Evolutionary conservation across 1,140 invertebrate genomes (phyloP).

Genomic region (Meteorus sp.): DNA sequence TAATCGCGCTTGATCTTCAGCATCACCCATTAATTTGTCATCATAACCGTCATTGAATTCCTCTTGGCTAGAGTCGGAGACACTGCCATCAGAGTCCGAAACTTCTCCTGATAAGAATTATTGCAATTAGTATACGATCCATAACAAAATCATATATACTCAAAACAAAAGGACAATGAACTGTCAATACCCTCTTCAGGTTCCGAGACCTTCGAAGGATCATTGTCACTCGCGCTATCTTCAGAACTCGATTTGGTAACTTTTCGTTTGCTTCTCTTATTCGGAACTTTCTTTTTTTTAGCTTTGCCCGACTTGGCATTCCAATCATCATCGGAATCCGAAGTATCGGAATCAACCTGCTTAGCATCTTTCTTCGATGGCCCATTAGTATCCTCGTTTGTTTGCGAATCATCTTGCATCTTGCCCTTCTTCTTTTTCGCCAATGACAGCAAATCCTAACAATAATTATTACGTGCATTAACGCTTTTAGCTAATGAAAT

Average conservation of each 20-base stretch:
- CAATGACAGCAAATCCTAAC: constrained; percentile 83
- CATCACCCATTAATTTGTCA: constrained; percentile 96
- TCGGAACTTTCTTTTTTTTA: constrained; percentile 65
- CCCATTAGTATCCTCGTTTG: constrained; percentile 63
- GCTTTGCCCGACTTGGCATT: constrained; percentile 62
- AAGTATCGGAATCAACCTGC: constrained; percentile 66
- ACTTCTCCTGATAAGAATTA: constrained; percentile 64
- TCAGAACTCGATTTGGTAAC: constrained; percentile 63
- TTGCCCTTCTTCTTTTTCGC: constrained; percentile 83
- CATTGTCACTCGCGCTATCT: constrained; percentile 60
- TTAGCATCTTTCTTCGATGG: constrained; percentile 50
- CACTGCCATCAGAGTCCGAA: constrained; percentile 63
- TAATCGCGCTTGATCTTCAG: constrained; percentile 86
- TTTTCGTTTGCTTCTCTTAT: constrained; percentile 48
- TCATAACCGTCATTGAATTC: constrained; percentile 87
- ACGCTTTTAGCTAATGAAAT: too few species aligned
- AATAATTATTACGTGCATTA: too few species aligned
- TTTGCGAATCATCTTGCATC: constrained; percentile 59
- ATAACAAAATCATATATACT: background rate
- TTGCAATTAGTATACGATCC: background rate
- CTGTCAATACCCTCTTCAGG: constrained; percentile 66
- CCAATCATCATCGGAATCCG: constrained; percentile 76
- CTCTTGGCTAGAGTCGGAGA: constrained; percentile 64
- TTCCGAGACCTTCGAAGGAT: constrained; percentile 67
- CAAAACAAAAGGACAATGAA: constrained; percentile 26